Base-by-base conservation (phyloP, 1,140 invertebrate genomes). In the Drosophila gunungcola region DNA sequence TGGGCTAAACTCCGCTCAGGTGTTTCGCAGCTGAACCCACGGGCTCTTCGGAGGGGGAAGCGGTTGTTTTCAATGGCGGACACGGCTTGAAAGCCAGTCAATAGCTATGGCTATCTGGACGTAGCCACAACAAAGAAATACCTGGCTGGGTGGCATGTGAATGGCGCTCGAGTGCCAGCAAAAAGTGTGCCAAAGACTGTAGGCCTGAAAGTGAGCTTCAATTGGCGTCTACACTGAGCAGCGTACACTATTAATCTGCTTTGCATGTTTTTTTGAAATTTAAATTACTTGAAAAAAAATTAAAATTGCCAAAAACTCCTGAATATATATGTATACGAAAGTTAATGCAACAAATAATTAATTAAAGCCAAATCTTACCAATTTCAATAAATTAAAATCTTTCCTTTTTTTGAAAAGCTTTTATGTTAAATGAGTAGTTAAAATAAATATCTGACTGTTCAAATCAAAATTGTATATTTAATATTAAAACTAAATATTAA, bases 111-210 rank as follows among this genome's bases (percentile, higher is more conserved):
- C 16, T 63, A 12, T 32, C 38, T 58, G 43, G 45, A 54, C 53
- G 70, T 70, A 65, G 80, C 43, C 70, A 60, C 34, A 64, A 56
- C 46, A 72, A 56, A 38, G n/a, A 39, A 52, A 52, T 65, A 53
- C 27, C 58, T 63, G 41, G 43, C 55, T 78, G 56, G 73, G 73
- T 77, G 73, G 70, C 64, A 56, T 65, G 56, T 65, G 49, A 73
- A 73, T 73, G 63, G 27, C 56, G 53, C 54, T 85, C 51, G 45
- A 86, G 82, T 82, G 75, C 69, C 43, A 48, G 52, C 57, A 34
- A 79, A 88, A 88, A 88, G 83, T 88, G 83, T 88, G 83, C 83
- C 84, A 89, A 84, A 84, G 75, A 46, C 54, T 57, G 55, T 82
- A 82, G 82, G 78, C 82, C 79, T 78, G 67, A 84, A 85, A 80